Percentiles rank a stretch among this genome's conserved stretches.
These are phyloP conservation scores for Bellardia pandia DNA, from an alignment of 2,888 invertebrate species.

Conservation along the genomic window DNA sequence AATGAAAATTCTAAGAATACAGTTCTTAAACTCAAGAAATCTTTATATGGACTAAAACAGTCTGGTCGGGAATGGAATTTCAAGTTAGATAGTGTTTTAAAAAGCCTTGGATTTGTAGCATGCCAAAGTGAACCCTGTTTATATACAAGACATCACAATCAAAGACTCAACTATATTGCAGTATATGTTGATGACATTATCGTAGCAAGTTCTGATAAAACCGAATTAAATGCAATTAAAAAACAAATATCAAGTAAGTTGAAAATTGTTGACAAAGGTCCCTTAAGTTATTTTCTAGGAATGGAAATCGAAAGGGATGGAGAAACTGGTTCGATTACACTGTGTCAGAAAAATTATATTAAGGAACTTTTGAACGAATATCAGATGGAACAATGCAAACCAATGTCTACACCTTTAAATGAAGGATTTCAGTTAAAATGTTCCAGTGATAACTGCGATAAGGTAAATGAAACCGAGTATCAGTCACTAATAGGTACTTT, in stretches of 20 bases:
- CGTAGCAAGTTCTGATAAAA: background rate
- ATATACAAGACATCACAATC: no score
- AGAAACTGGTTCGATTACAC: constrained; percentile 8
- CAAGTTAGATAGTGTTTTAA: no score
- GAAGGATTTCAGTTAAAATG: constrained; percentile 46
- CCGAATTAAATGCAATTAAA: background rate
- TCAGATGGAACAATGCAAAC: constrained; percentile 7
- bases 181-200: no score
- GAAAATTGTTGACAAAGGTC: constrained; percentile 10
- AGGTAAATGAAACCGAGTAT: background rate
- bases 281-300: constrained; percentile 8
- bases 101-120: no score
- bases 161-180: no score
- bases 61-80: no score
- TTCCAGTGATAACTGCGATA: background rate
- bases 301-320: constrained; percentile 23
- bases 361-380: background rate
- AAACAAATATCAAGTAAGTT: constrained; percentile 1
- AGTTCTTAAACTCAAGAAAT: no score
- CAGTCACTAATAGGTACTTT: background rate
- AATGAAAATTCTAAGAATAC: no score
- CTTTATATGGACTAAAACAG: no score
- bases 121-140: no score
- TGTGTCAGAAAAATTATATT: constrained; percentile 7
- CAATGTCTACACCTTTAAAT: constrained; percentile 23